These are phyloP conservation scores for Miopithecus talapoin DNA, from an alignment of 2,797 vertebrate genomes.

Conservation along the genomic window DNA sequence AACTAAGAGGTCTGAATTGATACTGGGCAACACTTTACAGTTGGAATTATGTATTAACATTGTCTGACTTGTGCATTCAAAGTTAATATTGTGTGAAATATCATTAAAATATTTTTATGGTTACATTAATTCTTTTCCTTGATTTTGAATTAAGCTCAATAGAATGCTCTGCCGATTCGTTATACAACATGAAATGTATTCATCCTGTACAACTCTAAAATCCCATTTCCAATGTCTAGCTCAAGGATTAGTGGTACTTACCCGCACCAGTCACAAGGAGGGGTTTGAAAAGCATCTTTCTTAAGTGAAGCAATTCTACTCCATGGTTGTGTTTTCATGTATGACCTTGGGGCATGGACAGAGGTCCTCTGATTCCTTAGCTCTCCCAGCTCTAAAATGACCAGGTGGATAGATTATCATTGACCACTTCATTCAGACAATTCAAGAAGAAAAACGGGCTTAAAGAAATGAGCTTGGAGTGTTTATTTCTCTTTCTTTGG, in stretches of 20 bases:
- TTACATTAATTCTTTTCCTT: conserved; percentile 67
- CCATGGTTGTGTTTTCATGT: background rate
- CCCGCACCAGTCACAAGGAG: background rate
- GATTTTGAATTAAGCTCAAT: conserved; percentile 65
- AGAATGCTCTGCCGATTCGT: conserved; percentile 36
- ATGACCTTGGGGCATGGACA: background rate
- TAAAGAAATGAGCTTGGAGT: background rate
- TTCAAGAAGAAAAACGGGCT: background rate
- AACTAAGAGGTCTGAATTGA: conserved; percentile 65
- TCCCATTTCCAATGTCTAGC: background rate
- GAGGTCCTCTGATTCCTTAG: background rate
- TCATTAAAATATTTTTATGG: conserved; percentile 76
- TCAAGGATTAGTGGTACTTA: background rate
- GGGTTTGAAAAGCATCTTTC: background rate
- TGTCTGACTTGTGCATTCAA: conserved; percentile 57
- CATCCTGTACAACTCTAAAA: background rate
- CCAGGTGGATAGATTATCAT: background rate
- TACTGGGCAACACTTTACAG: conserved; percentile 27
- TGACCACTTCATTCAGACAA: background rate
- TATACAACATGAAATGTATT: background rate
- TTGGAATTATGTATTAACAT: conserved; percentile 61
- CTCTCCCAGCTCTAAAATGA: background rate
- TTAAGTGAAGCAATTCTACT: background rate
- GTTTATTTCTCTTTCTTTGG: background rate
- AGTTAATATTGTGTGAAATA: conserved; percentile 62